Percentiles rank a stretch among this genome's conserved stretches.
These are phyloP conservation scores for Asarcornis scutulata DNA, from an alignment of 2,113 vertebrate genomes.

Conservation along the genomic window DNA sequence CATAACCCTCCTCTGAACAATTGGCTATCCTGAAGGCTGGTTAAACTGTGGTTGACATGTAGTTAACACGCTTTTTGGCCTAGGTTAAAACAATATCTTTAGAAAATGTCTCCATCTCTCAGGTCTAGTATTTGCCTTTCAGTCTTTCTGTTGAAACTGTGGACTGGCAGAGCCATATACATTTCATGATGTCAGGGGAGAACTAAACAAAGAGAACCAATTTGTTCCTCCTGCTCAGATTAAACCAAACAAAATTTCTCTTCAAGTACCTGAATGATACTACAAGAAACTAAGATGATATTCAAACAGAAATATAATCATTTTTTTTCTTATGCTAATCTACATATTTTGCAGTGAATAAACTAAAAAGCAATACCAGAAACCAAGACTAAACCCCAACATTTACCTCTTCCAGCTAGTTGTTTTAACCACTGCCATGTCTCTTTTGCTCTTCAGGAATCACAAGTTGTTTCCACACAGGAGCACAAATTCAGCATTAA, in stretches of 20 bases:
- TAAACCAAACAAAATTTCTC: not conserved
- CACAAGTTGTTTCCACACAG: not conserved
- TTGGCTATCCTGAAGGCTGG: not conserved
- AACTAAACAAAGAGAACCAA: not conserved
- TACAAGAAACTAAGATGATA: not conserved
- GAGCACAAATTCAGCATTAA: not conserved
- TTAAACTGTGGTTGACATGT: not conserved
- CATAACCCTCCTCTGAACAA: no score
- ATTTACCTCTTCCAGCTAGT: not conserved
- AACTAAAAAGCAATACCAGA: not conserved
- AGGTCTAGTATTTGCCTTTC: not conserved
- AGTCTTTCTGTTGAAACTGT: not conserved
- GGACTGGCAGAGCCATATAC: not conserved
- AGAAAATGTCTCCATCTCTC: not conserved
- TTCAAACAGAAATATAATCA: not conserved
- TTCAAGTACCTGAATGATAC: not conserved
- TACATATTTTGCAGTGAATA: not conserved
- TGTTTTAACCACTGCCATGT: not conserved
- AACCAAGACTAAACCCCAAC: not conserved
- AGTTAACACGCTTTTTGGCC: not conserved
- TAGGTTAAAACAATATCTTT: not conserved
- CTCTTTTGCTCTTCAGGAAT: not conserved
- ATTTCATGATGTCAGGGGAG: not conserved
- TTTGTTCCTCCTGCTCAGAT: not conserved
- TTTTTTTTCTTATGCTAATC: not conserved